Evolutionary conservation across 2,797 vertebrate genomes (phyloP).

Genomic region (Pantherophis alleghaniensis): DNA sequence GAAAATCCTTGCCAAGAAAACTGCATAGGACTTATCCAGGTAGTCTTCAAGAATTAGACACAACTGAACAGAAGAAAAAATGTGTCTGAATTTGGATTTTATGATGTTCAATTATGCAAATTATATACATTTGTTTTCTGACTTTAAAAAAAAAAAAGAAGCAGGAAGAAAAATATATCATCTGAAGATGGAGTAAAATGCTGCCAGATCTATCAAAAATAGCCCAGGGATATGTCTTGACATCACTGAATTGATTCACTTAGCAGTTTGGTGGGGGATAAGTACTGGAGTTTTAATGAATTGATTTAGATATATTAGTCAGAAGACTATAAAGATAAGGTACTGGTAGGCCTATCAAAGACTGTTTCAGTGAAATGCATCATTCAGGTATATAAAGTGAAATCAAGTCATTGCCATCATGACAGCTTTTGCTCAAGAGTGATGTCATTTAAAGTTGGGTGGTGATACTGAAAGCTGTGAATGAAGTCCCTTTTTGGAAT

Average conservation of each 20-base stretch:
- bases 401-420: too few relatives aligned
- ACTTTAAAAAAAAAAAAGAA: neutral
- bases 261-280: neutral
- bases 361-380: neutral
- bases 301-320: neutral
- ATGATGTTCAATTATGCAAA: neutral
- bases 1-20: neutral
- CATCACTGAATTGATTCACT: neutral
- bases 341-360: neutral
- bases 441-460: too few relatives aligned
- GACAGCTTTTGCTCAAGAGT: neutral
- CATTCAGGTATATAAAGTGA: neutral
- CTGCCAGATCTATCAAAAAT: neutral
- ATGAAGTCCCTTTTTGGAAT: neutral
- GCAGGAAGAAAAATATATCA: conserved; percentile 10
- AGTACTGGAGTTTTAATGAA: neutral
- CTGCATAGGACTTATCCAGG: neutral
- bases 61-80: neutral
- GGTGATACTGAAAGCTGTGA: neutral
- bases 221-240: neutral
- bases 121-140: neutral
- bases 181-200: conserved; percentile 21
- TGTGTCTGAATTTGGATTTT: rapidly evolving
- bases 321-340: neutral
- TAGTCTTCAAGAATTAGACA: neutral